These are phyloP conservation scores for Actenoides lindsayi DNA, from an alignment of 2,113 vertebrate genomes.

Conservation along the genomic window DNA sequence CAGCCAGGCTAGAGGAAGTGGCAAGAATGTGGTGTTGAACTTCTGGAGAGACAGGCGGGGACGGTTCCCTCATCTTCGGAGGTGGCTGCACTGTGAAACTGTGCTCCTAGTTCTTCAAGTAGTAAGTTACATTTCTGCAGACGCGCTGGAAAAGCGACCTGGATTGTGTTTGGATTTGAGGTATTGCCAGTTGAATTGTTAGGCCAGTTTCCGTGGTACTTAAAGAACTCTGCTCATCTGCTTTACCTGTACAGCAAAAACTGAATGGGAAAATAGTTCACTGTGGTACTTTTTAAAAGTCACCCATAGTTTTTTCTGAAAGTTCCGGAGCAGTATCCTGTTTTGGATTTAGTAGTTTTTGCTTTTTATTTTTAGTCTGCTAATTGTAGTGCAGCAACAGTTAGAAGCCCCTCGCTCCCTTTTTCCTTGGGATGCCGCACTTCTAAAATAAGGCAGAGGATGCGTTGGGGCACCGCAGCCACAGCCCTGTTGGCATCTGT, in stretches of 20 bases:
- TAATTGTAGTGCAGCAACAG: background rate
- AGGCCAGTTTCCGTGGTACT: background rate
- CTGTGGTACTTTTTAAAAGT: background rate
- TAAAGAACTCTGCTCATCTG: background rate
- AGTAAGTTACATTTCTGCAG: background rate
- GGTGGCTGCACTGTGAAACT: background rate
- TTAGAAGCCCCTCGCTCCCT: background rate
- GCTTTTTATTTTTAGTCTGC: background rate
- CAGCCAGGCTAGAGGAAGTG: conserved; percentile 5
- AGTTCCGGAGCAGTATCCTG: background rate
- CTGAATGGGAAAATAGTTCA: background rate
- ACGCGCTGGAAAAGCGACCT: background rate
- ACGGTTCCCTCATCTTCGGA: background rate
- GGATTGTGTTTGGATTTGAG: background rate
- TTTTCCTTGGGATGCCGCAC: background rate
- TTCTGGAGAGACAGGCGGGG: background rate
- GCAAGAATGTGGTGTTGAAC: background rate
- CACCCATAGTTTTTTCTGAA: background rate
- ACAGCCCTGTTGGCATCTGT: background rate
- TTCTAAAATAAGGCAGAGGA: background rate
- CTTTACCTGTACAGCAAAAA: background rate
- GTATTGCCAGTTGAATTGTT: background rate
- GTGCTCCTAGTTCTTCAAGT: background rate
- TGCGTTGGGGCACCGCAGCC: accelerated
- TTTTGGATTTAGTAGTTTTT: background rate